Conservation (phyloP, 2,797 vertebrate species). For the Silurus aristotelis region DNA sequence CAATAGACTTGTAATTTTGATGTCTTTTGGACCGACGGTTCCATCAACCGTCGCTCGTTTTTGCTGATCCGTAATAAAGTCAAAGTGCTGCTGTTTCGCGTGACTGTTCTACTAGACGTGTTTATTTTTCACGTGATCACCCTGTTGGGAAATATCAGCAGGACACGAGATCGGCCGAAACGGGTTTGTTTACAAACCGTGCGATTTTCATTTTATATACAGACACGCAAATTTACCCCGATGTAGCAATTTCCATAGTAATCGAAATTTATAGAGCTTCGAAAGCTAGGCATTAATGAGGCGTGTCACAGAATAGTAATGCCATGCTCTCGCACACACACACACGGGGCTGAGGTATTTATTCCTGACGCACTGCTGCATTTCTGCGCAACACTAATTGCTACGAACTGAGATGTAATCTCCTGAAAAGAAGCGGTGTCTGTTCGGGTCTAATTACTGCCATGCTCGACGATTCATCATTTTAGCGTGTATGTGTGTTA, state of each 20-base stretch:
- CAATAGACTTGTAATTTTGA: not conserved
- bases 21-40: not conserved
- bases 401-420: constrained; percentile 31
- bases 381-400: constrained; percentile 26
- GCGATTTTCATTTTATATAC: not conserved
- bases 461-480: constrained; percentile 16
- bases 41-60: not conserved
- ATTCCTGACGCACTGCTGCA: constrained; percentile 13
- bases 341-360: not conserved
- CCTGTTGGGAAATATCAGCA: not conserved
- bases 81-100: not conserved
- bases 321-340: not conserved
- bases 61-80: not conserved
- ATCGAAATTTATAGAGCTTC: not conserved
- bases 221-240: not conserved
- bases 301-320: not conserved
- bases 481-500: not conserved
- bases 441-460: constrained; percentile 13
- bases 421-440: constrained; percentile 22
- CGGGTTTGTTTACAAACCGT: not conserved
- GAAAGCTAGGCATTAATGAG: not conserved
- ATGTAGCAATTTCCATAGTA: constrained; percentile 9
- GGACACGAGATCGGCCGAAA: not conserved
- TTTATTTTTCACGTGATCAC: not conserved
- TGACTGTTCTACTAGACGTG: not conserved